Conservation (phyloP, 2,797 vertebrate species). For the Schizopygopsis malacanthus region DNA sequence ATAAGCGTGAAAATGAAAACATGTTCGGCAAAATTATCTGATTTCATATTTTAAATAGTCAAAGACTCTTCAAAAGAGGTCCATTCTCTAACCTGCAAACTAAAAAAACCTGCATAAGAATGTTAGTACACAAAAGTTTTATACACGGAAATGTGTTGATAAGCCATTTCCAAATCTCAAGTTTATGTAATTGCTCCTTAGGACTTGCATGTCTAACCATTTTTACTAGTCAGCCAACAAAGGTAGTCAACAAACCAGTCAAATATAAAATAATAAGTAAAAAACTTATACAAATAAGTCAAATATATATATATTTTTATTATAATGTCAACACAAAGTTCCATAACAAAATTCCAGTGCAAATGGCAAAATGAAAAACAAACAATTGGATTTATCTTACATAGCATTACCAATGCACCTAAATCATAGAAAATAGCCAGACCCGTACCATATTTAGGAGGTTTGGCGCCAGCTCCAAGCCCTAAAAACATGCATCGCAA, state of each 20-base stretch:
- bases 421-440: neutral
- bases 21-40: neutral
- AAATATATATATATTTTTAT: neutral
- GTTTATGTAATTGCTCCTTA: neutral
- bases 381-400: neutral
- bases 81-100: neutral
- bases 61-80: neutral
- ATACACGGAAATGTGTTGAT: too few relatives aligned
- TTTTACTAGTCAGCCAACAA: neutral
- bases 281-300: neutral
- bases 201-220: too few relatives aligned
- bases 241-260: neutral
- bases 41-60: neutral
- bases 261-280: too few relatives aligned
- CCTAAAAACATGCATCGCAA: constrained; percentile 28
- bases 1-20: neutral
- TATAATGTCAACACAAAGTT: neutral
- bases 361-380: neutral
- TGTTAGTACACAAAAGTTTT: neutral
- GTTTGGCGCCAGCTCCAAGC: constrained; percentile 31
- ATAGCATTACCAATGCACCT: neutral
- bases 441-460: constrained; percentile 46
- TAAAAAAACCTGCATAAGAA: neutral
- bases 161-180: neutral
- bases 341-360: neutral